These are phyloP conservation scores for Gopherus evgoodei DNA, from an alignment of 2,113 vertebrate species.

Conservation along the genomic window DNA sequence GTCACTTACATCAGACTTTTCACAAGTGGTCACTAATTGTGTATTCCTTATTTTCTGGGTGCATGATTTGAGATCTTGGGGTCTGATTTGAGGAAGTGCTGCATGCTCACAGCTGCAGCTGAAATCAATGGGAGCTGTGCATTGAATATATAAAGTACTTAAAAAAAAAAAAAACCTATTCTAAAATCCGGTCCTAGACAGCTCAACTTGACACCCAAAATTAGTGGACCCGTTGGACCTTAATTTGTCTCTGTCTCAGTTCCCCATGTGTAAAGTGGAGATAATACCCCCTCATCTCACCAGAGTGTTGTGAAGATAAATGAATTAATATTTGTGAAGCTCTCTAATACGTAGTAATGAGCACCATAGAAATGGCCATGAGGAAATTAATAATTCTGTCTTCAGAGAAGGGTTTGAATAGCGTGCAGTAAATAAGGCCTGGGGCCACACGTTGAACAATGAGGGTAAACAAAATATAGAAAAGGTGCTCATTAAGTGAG, in stretches of 20 bases:
- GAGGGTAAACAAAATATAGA: background rate
- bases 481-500: background rate
- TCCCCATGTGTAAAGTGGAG: background rate
- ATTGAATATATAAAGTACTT: background rate
- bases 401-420: background rate
- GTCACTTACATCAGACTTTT: background rate
- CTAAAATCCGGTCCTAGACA: background rate
- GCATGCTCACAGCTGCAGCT: background rate
- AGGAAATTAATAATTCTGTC: background rate
- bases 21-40: background rate
- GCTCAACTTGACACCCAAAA: background rate
- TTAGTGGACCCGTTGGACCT: background rate
- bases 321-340: background rate
- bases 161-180: too few relatives aligned
- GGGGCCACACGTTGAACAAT: background rate
- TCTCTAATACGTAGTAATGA: background rate
- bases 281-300: background rate
- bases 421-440: background rate
- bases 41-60: background rate
- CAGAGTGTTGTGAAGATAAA: background rate
- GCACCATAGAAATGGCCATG: background rate
- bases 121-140: background rate
- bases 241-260: background rate
- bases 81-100: background rate
- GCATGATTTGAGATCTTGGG: background rate